Percentiles rank a stretch among this genome's conserved stretches.
Evolutionary conservation across 2,888 invertebrate genomes (phyloP).

Genomic region (Habrosyne pyritoides): DNA sequence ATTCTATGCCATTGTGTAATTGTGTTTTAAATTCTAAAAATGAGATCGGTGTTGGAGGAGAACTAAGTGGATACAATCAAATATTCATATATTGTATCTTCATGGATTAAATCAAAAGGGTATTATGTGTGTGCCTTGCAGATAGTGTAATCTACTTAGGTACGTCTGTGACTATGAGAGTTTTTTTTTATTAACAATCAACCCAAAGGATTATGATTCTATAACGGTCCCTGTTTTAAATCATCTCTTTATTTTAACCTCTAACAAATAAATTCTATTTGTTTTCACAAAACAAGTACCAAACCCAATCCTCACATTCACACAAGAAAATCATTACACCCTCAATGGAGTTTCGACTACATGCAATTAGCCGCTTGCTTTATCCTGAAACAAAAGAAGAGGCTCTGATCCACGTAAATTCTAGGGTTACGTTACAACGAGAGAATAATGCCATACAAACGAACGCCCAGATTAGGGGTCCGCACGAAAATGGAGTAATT

Average conservation of each 20-base stretch:
- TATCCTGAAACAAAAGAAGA: slow-evolving; percentile 39
- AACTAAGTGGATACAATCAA: too few species aligned
- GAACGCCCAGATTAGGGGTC: slow-evolving; percentile 51
- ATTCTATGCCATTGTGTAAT: not conserved
- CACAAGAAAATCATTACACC: slow-evolving; percentile 6
- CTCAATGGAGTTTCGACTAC: slow-evolving; percentile 22
- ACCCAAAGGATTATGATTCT: too few species aligned
- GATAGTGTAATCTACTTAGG: too few species aligned
- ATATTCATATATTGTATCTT: too few species aligned
- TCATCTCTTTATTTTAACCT: too few species aligned
- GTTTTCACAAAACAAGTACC: not conserved
- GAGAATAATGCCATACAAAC: slow-evolving; percentile 37
- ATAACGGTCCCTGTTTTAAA: too few species aligned
- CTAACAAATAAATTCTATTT: too few species aligned
- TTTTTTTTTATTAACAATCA: too few species aligned
- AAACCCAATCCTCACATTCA: not conserved
- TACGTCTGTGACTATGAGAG: too few species aligned
- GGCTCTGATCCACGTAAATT: slow-evolving; percentile 37
- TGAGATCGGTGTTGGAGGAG: too few species aligned
- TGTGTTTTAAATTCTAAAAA: not conserved
- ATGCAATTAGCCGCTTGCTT: slow-evolving; percentile 33
- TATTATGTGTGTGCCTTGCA: too few species aligned
- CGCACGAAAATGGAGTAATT: slow-evolving; percentile 60
- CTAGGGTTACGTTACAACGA: slow-evolving; percentile 46
- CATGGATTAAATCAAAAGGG: not conserved